phyloP scores from a whole-genome alignment of 1,140 invertebrate genomes.

The Triops longicaudatus region DNA sequence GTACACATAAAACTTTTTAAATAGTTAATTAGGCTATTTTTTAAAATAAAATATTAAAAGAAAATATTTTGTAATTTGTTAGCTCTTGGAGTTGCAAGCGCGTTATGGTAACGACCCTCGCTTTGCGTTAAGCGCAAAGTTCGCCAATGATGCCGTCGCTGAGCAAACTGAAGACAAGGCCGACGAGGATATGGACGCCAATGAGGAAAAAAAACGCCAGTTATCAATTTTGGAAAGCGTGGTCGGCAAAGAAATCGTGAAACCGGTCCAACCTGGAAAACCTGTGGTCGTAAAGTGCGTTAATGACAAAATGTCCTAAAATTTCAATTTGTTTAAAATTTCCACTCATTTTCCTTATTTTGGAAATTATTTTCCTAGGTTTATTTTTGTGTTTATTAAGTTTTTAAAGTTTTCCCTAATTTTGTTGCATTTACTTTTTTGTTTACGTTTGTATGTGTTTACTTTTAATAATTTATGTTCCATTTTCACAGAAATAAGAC shows the following conservation, averaged over 20 bases:
- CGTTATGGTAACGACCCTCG: conserved; percentile 16
- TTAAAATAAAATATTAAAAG: neutral
- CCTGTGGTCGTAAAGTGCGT: neutral
- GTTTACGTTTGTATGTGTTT: no score
- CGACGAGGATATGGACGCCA: neutral
- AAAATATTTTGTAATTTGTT: neutral
- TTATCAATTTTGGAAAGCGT: conserved; percentile 1
- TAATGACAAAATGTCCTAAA: neutral
- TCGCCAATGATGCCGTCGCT: neutral
- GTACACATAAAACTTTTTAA: no score
- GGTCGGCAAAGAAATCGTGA: neutral
- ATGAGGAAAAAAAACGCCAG: conserved; percentile 20
- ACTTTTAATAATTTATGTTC: no score
- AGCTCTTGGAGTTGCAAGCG: conserved; percentile 17
- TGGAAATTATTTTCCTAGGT: no score
- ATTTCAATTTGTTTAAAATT: no score
- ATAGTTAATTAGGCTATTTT: neutral
- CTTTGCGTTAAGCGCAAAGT: conserved; percentile 9
- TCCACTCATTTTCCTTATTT: no score
- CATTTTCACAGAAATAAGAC: conserved; percentile 3
- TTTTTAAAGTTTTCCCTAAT: no score
- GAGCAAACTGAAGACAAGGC: neutral
- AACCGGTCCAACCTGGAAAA: neutral
- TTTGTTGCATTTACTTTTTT: no score
- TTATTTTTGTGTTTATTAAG: no score